These are phyloP conservation scores for Embidobia sp. DNA, from an alignment of 2,888 invertebrate species.

Conservation along the genomic window DNA sequence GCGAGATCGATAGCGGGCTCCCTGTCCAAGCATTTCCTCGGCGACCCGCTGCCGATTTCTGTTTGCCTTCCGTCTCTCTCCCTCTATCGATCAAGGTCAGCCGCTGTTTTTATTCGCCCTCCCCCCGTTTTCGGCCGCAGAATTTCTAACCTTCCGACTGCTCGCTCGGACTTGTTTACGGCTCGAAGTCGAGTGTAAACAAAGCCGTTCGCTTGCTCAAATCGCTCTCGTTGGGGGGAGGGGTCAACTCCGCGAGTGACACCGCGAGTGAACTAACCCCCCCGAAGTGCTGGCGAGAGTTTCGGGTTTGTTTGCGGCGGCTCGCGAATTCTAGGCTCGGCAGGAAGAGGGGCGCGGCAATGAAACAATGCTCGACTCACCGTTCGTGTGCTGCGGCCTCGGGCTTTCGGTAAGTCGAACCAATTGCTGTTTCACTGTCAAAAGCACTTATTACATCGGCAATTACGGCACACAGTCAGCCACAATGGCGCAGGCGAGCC, in stretches of 20 bases:
- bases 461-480: slow-evolving; percentile 57
- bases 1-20: too few species aligned
- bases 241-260: not conserved
- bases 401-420: slow-evolving; percentile 15
- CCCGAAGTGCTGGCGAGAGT: slow-evolving; percentile 6
- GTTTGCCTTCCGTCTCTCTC: too few species aligned
- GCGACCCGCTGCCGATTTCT: too few species aligned
- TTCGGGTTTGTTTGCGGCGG: slow-evolving; percentile 28
- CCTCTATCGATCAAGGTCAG: too few species aligned
- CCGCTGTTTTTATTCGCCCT: too few species aligned
- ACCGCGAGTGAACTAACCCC: slow-evolving; percentile 12
- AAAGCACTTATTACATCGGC: slow-evolving; percentile 60
- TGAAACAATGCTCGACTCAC: slow-evolving; percentile 46
- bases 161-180: too few species aligned
- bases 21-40: too few species aligned
- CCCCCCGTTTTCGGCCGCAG: too few species aligned
- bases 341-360: slow-evolving; percentile 12
- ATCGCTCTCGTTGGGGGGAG: too few species aligned
- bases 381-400: slow-evolving; percentile 29
- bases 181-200: too few species aligned
- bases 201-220: too few species aligned
- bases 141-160: too few species aligned
- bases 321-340: not conserved
- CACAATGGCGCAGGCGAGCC: slow-evolving; percentile 63
- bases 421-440: slow-evolving; percentile 57